Evolutionary conservation across 2,797 vertebrate genomes (phyloP), one percentile per base, ranked within the genome.

Genomic region (Enteromius afrohamiltoni): DNA sequence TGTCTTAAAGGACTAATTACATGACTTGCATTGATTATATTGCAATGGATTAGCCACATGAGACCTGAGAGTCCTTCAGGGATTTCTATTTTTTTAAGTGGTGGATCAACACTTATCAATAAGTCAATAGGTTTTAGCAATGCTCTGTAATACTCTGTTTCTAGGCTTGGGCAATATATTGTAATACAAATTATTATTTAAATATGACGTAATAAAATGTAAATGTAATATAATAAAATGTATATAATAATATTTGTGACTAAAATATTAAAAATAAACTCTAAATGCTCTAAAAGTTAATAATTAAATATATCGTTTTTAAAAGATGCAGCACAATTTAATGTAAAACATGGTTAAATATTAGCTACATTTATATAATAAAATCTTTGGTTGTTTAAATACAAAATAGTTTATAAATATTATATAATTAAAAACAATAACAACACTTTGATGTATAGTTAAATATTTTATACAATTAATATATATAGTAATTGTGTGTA

Each of bases 111-210:
- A 7, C 7, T 0, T 55, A 31, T 34, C 70, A 34, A 73, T 73
- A 73, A 73, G 11, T 73, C 26, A 31, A 13, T 73, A 11, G 26
- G 47, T 31, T 73, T 74, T 34, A 75, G 71, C 19, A 37, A 73
- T 51, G 1, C 8, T 31, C 16, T 19, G 8, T 51, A 31, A 73
- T 73, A 19, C 14, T 19, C 23, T 0, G 45, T 49, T 49, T 71
- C 9, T 73, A 31, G 26, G 26, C 16, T 26, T 73, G 6, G 6
- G 68, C n/a, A 13, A 68, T 67, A 2, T 67, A 11, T 29, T 60
- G 31, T 6, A 29, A 17, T 31, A 64, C 14, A 1, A 62, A 29
- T 29, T 62, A 62, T 60, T 60, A 26, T 62, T 23, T 29, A 16
- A 62, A 62, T 29, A 29, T 31, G 26, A 64, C 16, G 3, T 31